Base-by-base conservation (phyloP, 2,797 vertebrate genomes). In the Sebastes flavidus region DNA sequence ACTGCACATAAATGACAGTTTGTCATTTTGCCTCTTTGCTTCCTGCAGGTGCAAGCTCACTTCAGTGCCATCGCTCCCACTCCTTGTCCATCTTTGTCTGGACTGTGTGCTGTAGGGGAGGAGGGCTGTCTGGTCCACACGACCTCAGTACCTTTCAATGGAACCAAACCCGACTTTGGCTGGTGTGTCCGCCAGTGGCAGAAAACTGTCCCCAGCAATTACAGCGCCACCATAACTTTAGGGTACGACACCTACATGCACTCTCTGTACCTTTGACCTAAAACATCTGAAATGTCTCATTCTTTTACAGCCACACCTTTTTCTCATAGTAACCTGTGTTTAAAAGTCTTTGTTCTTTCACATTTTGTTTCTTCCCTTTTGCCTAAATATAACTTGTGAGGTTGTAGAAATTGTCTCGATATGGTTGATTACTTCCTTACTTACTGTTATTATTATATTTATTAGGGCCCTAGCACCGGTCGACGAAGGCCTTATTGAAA, bases 131-230 rank as follows among this genome's bases (percentile, higher is more conserved):
- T 30, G 20, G 71, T 89, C 65, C 67, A 92, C 75, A 12, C 6
- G 0, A 81, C 87, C 20, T 49, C 83, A 0, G 3, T 67, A 5
- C 94, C 92, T 1, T 86, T 90, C 60, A 81, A 0, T 0, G 94
- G 95, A 52, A 66, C 42, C 13, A 80, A 76, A 20, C 94, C 95
- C 7, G 1, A 3, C 1, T 24, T 91, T 0, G 92, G 91, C 29
- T 96, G 95, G 95, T 96, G 95, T 22, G 89, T 94, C 65, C 92
- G 89, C 42, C 94, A 93, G 71, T 96, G 95, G 95, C 91, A 94
- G 82, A 92, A 90, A 56, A 91, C 84, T 0, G 52, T 95, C 27
- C 71, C 94, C 70, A 89, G 84, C 46, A 30, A 76, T 54, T 93
- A 92, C 77, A 91, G 0, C 0, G 77, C 38, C 30, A 82, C 16